Conservation (phyloP, 2,797 vertebrate species). For the Falco biarmicus region DNA sequence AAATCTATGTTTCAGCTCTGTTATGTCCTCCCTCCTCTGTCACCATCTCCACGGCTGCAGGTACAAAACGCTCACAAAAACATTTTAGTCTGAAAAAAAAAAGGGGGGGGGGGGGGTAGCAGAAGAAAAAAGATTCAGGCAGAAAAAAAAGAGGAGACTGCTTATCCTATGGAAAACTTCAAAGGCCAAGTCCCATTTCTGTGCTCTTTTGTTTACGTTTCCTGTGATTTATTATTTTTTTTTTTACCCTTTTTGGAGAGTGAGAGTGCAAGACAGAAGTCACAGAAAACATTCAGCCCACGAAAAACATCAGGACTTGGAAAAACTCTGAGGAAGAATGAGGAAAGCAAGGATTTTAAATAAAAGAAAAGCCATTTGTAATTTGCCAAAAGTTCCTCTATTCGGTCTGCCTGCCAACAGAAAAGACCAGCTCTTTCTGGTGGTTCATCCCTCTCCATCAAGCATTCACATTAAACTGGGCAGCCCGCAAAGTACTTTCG, state of each 20-base stretch:
- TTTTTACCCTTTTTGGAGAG: background rate
- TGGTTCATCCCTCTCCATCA: slow-evolving; percentile 31
- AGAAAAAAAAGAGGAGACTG: background rate
- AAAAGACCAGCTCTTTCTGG: background rate
- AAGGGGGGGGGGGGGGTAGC: background rate
- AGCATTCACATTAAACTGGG: slow-evolving; percentile 19
- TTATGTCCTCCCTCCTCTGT: background rate
- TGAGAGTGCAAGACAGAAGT: background rate
- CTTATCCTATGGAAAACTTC: slow-evolving; percentile 72
- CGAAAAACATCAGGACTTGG: slow-evolving; percentile 18
- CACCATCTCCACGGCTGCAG: background rate
- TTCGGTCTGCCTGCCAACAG: slow-evolving; percentile 39
- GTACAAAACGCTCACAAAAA: slow-evolving; percentile 39
- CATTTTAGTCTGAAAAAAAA: background rate
- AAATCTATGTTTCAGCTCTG: slow-evolving; percentile 34
- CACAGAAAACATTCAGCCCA: slow-evolving; percentile 32
- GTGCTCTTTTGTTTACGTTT: slow-evolving; percentile 60
- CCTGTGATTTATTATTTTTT: background rate
- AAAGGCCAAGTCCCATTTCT: slow-evolving; percentile 50
- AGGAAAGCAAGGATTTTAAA: slow-evolving; percentile 36
- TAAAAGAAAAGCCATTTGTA: slow-evolving; percentile 21
- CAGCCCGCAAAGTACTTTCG: background rate
- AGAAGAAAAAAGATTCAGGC: slow-evolving; percentile 14
- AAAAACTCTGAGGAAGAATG: background rate
- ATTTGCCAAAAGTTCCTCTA: slow-evolving; percentile 68